Evolutionary conservation across 2,113 vertebrate species (phyloP), one percentile per base, ranked within the genome.

Genomic region (Ahaetulla prasina): DNA sequence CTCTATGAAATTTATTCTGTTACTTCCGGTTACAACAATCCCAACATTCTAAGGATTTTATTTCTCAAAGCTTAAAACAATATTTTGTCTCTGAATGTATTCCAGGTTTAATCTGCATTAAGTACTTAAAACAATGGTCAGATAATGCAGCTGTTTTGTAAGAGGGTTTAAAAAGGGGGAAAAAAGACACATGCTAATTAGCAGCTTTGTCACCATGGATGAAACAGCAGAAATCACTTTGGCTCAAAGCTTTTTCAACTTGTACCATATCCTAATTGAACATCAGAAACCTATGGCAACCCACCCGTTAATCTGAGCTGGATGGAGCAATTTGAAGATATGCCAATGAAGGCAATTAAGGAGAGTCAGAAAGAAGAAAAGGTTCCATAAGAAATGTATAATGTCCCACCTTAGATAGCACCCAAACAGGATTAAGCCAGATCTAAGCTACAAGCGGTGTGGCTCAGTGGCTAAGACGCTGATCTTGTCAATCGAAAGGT

Each of bases 61-160:
- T 94, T 95, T 55, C 93, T 92, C 89, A 89, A 94, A 85, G 52
- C 85, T 94, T 86, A 93, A 91, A 93, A 92, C 91, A 30, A 87
- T 90, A 60, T 92, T 30, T 86, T 85, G 87, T 95, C 53, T 93
- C 91, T 52, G 86, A 2, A 25, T 92, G 49, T 43, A 92, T 52
- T 30, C 90, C 92, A 45, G 93, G 50, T 94, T 23, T 27, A 87
- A 85, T 84, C 92, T 35, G 94, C n/a, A 93, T 39, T 91, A 92
- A 63, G 87, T 43, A 91, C 84, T 92, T 89, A 93, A 90, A 92
- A 94, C 91, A 68, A 93, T 92, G 52, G 94, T 92, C 91, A 54
- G 92, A 94, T 91, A 86, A 93, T 94, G 94, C 91, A 94, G 95
- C 95, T 92, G 89, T 92, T 49, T 39, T 80, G 43, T 43, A 80